These are phyloP conservation scores for Stomatorhinus walkeri DNA, from an alignment of 2,797 vertebrate species.

Conservation along the genomic window DNA sequence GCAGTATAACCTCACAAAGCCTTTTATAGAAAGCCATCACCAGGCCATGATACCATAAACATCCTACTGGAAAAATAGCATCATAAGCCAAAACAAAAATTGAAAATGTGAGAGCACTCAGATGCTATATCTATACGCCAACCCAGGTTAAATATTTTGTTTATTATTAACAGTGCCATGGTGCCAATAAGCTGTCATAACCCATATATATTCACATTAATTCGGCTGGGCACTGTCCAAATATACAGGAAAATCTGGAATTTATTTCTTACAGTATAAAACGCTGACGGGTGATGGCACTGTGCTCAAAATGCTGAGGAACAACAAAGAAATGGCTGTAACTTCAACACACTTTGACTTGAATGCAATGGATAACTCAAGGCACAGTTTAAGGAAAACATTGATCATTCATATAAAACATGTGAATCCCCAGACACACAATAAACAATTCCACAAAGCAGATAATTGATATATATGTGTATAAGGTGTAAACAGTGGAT, in stretches of 20 bases:
- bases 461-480: background rate
- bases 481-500: background rate
- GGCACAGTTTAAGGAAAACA: background rate
- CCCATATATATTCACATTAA: background rate
- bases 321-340: background rate
- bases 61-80: background rate
- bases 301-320: background rate
- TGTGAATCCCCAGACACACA: background rate
- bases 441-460: background rate
- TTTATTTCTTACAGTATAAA: background rate
- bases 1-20: background rate
- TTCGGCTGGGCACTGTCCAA: background rate
- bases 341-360: background rate
- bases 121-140: background rate
- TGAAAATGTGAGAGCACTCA: background rate
- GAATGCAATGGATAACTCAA: background rate
- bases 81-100: background rate
- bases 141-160: background rate
- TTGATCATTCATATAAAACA: background rate
- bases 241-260: background rate
- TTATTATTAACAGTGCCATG: background rate
- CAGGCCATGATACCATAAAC: background rate
- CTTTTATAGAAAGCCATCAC: background rate
- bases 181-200: background rate
- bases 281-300: background rate